Conservation (phyloP, 1,140 invertebrate species). For the Arctopsyche grandis region DNA sequence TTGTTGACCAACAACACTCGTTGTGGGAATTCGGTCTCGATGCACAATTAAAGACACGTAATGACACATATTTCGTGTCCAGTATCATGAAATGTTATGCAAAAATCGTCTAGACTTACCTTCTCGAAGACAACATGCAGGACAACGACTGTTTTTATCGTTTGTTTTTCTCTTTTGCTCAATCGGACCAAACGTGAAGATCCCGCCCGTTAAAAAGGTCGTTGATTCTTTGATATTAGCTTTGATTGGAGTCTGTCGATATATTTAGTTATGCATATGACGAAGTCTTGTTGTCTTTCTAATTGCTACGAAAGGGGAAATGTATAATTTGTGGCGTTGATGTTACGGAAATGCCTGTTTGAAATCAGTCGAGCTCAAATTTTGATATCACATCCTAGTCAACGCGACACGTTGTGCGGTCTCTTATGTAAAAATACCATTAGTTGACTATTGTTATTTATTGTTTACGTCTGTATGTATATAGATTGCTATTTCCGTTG, state of each 20-base stretch:
- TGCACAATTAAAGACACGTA: constrained; percentile 35
- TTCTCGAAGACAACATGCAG: not conserved
- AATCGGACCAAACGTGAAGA: not conserved
- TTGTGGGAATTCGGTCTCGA: constrained; percentile 12
- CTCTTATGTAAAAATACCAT: not conserved
- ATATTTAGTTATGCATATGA: not conserved
- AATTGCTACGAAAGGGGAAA: not conserved
- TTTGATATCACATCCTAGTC: not conserved
- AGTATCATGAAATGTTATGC: constrained; percentile 26
- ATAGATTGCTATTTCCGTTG: too few relatives aligned
- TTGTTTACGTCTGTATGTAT: too few relatives aligned
- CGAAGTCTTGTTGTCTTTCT: not conserved
- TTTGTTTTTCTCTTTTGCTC: not conserved
- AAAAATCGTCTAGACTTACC: constrained; percentile 1
- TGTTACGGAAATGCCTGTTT: not conserved
- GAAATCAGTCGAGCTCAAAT: constrained; percentile 2
- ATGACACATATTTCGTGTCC: constrained; percentile 31
- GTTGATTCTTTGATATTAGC: not conserved
- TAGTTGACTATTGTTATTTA: not conserved
- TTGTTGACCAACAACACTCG: not conserved
- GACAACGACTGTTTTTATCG: constrained; percentile 1
- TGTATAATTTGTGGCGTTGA: not conserved
- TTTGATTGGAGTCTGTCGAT: not conserved
- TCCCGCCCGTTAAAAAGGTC: not conserved
- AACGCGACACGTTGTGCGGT: not conserved